Conservation (phyloP, 2,888 invertebrate species). For the Amiota mariae region DNA sequence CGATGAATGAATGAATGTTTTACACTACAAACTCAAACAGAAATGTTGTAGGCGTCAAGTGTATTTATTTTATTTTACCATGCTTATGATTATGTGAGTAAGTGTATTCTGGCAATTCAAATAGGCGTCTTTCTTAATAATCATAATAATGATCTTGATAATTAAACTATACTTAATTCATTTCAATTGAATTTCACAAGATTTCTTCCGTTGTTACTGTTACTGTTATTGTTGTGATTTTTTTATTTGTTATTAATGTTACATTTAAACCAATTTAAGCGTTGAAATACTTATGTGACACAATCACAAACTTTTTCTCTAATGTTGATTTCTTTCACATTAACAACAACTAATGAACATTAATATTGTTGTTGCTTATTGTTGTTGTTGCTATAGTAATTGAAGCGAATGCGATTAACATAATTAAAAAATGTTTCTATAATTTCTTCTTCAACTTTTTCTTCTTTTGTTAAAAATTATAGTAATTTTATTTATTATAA, state of each 20-base stretch:
- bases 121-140: background rate
- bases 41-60: background rate
- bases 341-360: constrained; percentile 42
- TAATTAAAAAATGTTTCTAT: constrained; percentile 53
- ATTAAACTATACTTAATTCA: constrained; percentile 14
- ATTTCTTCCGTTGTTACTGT: constrained; percentile 26
- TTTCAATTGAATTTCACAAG: constrained; percentile 18
- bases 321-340: constrained; percentile 9
- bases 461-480: constrained; percentile 47
- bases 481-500: constrained; percentile 57
- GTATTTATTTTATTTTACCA: constrained; percentile 22
- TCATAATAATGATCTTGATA: constrained; percentile 7
- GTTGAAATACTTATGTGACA: constrained; percentile 48
- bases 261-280: constrained; percentile 48
- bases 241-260: constrained; percentile 43
- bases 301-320: constrained; percentile 34
- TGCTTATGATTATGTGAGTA: background rate
- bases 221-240: background rate
- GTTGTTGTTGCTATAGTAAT: constrained; percentile 54
- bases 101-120: background rate
- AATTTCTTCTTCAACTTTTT: constrained; percentile 7
- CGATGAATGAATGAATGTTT: no score
- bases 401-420: constrained; percentile 69
- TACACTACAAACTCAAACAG: no score
- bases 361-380: constrained; percentile 40